Percentiles rank a stretch among this genome's conserved stretches.
These are phyloP conservation scores for Caprella mutica DNA, from an alignment of 2,888 invertebrate genomes.

Conservation along the genomic window DNA sequence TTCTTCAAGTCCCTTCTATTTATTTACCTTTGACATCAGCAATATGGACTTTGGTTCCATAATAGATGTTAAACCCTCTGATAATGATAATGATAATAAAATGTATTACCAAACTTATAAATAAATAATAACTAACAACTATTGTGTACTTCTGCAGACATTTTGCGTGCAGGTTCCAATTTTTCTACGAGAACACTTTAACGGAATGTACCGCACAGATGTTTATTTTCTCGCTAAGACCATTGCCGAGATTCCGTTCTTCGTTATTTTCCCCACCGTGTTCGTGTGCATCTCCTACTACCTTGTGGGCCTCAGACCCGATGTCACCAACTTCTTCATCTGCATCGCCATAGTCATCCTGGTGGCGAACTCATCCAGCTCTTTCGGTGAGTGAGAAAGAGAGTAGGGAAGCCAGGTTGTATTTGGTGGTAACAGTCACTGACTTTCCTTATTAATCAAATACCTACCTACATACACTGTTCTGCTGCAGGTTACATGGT, in stretches of 20 bases:
- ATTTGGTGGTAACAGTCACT: neutral
- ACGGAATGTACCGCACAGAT: constrained; percentile 80
- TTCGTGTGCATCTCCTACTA: constrained; percentile 77
- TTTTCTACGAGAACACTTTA: constrained; percentile 75
- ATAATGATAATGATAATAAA: no score
- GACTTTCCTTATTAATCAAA: neutral
- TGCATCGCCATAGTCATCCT: constrained; percentile 55
- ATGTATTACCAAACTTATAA: no score
- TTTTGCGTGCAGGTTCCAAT: constrained; percentile 81
- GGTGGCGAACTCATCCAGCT: constrained; percentile 78
- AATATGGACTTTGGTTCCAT: no score
- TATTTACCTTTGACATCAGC: no score
- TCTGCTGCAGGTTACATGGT: constrained; percentile 25
- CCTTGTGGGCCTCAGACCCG: constrained; percentile 70
- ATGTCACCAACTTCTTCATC: constrained; percentile 52
- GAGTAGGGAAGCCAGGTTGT: neutral
- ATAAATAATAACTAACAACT: no score
- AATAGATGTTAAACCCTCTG: no score
- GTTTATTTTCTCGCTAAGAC: constrained; percentile 87
- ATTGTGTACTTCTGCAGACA: constrained; percentile 48
- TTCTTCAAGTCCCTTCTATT: no score
- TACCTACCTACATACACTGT: neutral
- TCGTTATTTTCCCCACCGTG: constrained; percentile 66
- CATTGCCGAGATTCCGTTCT: constrained; percentile 75
- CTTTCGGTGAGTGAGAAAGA: constrained; percentile 56